Evolutionary conservation across 2,113 vertebrate genomes (phyloP).

Genomic region (Hydrochoerus hydrochaeris): DNA sequence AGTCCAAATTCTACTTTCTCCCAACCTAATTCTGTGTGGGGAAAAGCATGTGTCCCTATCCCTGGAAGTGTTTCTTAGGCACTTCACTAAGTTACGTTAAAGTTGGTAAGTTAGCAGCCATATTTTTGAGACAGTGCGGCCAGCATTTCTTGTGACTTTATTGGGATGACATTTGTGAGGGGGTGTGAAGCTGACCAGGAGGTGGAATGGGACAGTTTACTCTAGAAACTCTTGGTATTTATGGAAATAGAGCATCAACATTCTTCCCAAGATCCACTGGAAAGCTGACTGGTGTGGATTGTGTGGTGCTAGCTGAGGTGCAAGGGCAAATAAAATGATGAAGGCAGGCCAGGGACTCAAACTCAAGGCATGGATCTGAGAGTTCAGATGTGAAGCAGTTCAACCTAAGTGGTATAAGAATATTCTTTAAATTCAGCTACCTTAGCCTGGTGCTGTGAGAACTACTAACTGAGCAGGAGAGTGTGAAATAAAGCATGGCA

Average conservation of each 20-base stretch:
- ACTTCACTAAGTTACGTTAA: not conserved
- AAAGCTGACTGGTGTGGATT: not conserved
- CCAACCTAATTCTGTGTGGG: not conserved
- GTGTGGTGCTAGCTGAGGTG: not conserved
- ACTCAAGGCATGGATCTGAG: not conserved
- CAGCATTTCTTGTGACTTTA: not conserved
- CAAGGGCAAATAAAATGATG: not conserved
- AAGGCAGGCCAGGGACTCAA: not conserved
- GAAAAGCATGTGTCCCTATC: not conserved
- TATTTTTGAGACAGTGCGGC: not conserved
- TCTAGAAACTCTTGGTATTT: not conserved
- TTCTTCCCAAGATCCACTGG: too few relatives aligned
- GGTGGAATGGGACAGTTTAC: not conserved
- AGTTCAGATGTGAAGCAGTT: not conserved
- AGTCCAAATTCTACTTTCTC: not conserved
- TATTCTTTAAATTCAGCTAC: not conserved
- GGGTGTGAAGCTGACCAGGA: not conserved
- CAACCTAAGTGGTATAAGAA: not conserved
- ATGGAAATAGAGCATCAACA: too few relatives aligned
- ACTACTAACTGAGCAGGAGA: not conserved
- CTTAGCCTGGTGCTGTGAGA: fast-evolving
- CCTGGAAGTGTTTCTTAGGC: not conserved
- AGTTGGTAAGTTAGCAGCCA: not conserved
- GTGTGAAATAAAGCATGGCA: not conserved
- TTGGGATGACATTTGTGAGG: not conserved